These are phyloP conservation scores for Lanistes nyassanus DNA, from an alignment of 1,140 invertebrate genomes.

Conservation along the genomic window DNA sequence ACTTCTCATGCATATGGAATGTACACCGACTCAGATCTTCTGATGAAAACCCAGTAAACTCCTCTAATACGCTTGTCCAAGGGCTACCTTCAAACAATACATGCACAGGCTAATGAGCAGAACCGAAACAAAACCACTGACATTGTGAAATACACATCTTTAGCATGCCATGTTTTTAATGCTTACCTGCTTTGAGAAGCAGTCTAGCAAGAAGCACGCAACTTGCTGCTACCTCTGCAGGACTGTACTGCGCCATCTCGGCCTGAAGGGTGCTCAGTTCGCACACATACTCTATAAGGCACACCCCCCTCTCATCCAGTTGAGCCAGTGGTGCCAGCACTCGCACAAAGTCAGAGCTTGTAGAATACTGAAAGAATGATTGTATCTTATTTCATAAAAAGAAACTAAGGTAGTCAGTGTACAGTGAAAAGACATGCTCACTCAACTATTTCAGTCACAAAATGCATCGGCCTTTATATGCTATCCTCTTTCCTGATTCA, in stretches of 20 bases:
- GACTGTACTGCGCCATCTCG: constrained; percentile 61
- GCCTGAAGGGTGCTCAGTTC: constrained; percentile 61
- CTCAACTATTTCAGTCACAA: too few species aligned
- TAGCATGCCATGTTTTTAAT: background rate
- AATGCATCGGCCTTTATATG: too few species aligned
- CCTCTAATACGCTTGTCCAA: constrained; percentile 53
- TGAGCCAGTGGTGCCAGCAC: constrained; percentile 48
- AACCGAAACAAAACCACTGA: background rate
- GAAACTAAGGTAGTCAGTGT: too few species aligned
- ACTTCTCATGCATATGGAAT: constrained; percentile 62
- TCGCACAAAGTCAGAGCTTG: constrained; percentile 57
- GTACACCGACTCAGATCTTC: constrained; percentile 59
- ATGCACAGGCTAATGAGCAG: background rate
- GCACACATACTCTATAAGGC: constrained; percentile 59
- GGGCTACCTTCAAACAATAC: constrained; percentile 43
- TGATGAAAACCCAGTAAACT: constrained; percentile 58
- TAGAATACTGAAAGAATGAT: constrained; percentile 42
- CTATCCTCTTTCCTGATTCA: too few species aligned
- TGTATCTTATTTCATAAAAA: background rate
- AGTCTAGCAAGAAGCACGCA: constrained; percentile 58
- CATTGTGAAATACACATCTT: background rate
- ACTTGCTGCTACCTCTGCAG: constrained; percentile 57
- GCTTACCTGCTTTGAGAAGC: constrained; percentile 53
- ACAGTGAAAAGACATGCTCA: too few species aligned
- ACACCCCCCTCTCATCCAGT: constrained; percentile 39